Evolutionary conservation across 2,888 invertebrate species (phyloP).

Genomic region (Ischnus inquisitorius): DNA sequence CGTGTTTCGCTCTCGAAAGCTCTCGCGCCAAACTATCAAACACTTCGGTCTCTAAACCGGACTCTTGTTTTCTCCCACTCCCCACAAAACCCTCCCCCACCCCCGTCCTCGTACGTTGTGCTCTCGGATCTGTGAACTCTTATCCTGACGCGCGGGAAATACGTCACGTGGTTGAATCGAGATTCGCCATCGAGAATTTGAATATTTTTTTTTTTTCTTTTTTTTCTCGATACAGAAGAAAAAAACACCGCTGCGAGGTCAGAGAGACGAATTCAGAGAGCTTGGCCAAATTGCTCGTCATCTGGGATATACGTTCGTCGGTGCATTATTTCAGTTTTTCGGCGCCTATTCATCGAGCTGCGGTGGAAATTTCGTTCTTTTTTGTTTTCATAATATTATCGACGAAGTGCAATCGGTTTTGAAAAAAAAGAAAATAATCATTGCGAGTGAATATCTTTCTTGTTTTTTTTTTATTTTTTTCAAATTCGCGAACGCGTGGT

Average conservation of each 20-base stretch:
- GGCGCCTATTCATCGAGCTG: neutral
- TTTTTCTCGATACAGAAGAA: constrained; percentile 26
- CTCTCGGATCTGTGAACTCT: neutral
- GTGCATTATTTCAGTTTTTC: constrained; percentile 37
- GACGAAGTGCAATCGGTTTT: constrained; percentile 36
- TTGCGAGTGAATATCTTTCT: constrained; percentile 7
- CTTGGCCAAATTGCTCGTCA: neutral
- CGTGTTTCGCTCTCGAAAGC: constrained; percentile 38
- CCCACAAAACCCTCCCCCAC: neutral
- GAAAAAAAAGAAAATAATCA: constrained; percentile 19
- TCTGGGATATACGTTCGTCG: constrained; percentile 21
- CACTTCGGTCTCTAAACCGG: neutral
- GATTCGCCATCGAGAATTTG: constrained; percentile 14
- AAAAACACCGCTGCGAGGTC: constrained; percentile 13
- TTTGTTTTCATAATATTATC: neutral
- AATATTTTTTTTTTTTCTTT: constrained; percentile 3
- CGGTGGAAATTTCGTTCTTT: neutral
- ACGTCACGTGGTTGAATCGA: constrained; percentile 48
- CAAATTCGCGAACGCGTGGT: constrained; percentile 58
- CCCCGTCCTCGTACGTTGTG: constrained; percentile 2
- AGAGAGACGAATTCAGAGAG: neutral
- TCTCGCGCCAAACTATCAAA: constrained; percentile 36
- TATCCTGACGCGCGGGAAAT: constrained; percentile 43
- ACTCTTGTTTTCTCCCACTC: neutral
- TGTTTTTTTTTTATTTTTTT: neutral